Evolutionary conservation across 2,797 vertebrate species (phyloP).

Genomic region (Phrynocephalus vlangalii): DNA sequence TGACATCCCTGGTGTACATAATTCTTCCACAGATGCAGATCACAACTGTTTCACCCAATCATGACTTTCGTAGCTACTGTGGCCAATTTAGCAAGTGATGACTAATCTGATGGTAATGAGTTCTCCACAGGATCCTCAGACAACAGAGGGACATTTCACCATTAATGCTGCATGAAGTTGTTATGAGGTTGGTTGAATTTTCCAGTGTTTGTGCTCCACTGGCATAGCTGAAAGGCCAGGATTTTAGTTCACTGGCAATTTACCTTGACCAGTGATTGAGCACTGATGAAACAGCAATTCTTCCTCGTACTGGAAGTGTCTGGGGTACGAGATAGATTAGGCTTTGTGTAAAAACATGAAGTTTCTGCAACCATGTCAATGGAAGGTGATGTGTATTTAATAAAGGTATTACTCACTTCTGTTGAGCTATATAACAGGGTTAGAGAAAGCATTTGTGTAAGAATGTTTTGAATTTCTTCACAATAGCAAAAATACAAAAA

Average conservation of each 20-base stretch:
- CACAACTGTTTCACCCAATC: no score
- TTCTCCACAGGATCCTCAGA: no score
- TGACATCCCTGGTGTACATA: no score
- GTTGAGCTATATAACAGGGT: neutral
- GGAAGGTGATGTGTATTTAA: neutral
- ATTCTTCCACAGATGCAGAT: no score
- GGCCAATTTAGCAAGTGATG: no score
- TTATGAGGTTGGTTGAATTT: no score
- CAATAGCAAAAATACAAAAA: conserved; percentile 23
- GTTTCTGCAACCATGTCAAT: neutral
- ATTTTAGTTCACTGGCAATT: neutral
- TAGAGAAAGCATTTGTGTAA: conserved; percentile 20
- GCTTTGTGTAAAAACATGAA: neutral
- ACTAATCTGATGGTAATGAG: no score
- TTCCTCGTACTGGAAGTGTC: neutral
- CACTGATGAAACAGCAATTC: no score
- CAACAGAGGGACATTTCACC: no score
- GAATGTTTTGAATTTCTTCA: conserved; percentile 13
- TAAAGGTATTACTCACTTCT: neutral
- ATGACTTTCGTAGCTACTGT: no score
- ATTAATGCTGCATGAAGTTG: no score
- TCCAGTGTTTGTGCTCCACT: no score
- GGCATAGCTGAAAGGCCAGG: neutral
- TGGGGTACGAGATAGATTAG: neutral
- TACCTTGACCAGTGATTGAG: neutral